These are phyloP conservation scores for Philereme transversata DNA, from an alignment of 2,888 invertebrate genomes.

Conservation along the genomic window DNA sequence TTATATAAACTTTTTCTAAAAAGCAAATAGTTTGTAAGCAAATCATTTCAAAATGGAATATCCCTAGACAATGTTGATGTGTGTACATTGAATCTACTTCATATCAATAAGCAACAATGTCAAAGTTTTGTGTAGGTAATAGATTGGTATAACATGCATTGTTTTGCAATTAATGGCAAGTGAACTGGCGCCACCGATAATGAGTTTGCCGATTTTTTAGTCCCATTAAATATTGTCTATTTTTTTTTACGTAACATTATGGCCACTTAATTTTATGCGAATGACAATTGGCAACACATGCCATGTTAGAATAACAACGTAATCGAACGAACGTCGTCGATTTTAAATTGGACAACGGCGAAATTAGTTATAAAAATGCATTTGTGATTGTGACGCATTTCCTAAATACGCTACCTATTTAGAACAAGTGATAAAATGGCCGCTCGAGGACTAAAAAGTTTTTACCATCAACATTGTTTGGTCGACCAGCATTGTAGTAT, in stretches of 20 bases:
- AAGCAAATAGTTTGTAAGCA: too few relatives aligned
- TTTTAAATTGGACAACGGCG: slow-evolving; percentile 34
- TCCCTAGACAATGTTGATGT: too few relatives aligned
- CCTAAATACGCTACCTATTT: slow-evolving; percentile 57
- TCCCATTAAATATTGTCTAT: too few relatives aligned
- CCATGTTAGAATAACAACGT: background rate
- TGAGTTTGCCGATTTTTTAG: too few relatives aligned
- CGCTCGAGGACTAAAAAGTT: slow-evolving; percentile 53
- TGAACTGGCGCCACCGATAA: too few relatives aligned
- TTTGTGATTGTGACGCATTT: slow-evolving; percentile 67
- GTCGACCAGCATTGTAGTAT: slow-evolving; percentile 46
- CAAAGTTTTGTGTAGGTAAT: background rate
- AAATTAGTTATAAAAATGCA: slow-evolving; percentile 52
- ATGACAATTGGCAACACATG: slow-evolving; percentile 6
- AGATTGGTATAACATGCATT: too few relatives aligned
- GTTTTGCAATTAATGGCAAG: too few relatives aligned
- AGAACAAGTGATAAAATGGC: slow-evolving; percentile 61
- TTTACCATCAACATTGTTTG: slow-evolving; percentile 51
- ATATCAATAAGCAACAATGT: slow-evolving; percentile 13
- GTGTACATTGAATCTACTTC: background rate
- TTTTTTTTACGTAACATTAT: too few relatives aligned
- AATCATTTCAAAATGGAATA: too few relatives aligned
- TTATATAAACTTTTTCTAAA: too few relatives aligned
- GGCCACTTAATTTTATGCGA: too few relatives aligned
- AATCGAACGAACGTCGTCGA: background rate